A percentile compares a stretch with the other conserved stretches of the same genome.
Evolutionary conservation across 2,797 vertebrate species (phyloP).

Genomic region (Acipenser transmontanus): DNA sequence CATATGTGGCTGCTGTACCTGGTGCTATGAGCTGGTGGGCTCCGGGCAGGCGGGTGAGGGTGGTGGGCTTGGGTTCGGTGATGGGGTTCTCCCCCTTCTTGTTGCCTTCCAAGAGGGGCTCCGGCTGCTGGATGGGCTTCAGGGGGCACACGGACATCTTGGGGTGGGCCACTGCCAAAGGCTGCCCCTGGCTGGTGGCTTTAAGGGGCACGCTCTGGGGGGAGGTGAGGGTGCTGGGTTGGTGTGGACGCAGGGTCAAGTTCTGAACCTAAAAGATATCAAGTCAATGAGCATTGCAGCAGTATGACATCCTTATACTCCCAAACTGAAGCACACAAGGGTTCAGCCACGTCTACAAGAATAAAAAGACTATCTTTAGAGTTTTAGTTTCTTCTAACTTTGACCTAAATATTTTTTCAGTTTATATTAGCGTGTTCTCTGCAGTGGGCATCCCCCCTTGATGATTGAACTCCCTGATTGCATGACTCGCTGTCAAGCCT

Average conservation of each 20-base stretch:
- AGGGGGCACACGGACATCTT: slow-evolving; percentile 64
- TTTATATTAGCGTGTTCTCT: too few relatives aligned
- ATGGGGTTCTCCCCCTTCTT: slow-evolving; percentile 61
- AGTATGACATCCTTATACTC: too few relatives aligned
- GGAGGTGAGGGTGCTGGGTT: slow-evolving; percentile 69
- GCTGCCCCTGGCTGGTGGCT: slow-evolving; percentile 62
- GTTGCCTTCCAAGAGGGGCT: slow-evolving; percentile 57
- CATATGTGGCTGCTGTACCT: slow-evolving; percentile 51
- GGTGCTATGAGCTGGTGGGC: slow-evolving; percentile 72
- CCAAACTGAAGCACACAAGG: too few relatives aligned
- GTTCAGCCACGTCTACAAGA: too few relatives aligned
- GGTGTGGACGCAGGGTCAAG: slow-evolving; percentile 75
- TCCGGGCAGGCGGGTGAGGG: slow-evolving; percentile 61
- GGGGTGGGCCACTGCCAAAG: slow-evolving; percentile 66
- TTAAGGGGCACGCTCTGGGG: slow-evolving; percentile 78
- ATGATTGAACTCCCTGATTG: too few relatives aligned
- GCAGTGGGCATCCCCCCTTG: too few relatives aligned
- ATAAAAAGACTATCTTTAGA: too few relatives aligned
- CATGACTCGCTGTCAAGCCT: too few relatives aligned
- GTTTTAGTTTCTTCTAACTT: too few relatives aligned
- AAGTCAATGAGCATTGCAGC: too few relatives aligned
- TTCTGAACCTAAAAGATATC: slow-evolving; percentile 68
- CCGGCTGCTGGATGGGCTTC: slow-evolving; percentile 67
- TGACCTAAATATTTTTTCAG: too few relatives aligned
- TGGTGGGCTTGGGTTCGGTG: slow-evolving; percentile 54